Evolutionary conservation across 2,113 vertebrate species (phyloP).

Genomic region (Carassius gibelio): DNA sequence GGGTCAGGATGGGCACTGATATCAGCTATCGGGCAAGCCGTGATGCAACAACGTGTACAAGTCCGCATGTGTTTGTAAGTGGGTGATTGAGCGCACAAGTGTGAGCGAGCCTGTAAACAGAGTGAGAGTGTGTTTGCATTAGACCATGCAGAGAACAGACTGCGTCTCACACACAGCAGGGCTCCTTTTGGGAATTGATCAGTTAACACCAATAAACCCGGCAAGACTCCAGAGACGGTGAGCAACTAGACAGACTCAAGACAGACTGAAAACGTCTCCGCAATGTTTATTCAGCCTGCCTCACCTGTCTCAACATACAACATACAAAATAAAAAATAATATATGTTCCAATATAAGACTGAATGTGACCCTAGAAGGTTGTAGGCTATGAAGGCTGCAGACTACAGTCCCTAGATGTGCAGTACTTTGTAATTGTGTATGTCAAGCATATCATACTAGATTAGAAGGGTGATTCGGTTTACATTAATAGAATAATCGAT

Average conservation of each 20-base stretch:
- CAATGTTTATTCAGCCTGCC: constrained; percentile 42
- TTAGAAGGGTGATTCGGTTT: not conserved
- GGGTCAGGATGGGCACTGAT: constrained; percentile 26
- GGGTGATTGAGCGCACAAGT: not conserved
- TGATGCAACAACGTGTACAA: constrained; percentile 5
- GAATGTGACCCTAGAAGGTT: not conserved
- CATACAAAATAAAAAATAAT: not conserved
- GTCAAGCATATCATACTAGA: constrained; percentile 19
- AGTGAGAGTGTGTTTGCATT: constrained; percentile 19
- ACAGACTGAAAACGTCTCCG: constrained; percentile 14
- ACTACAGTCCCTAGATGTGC: not conserved
- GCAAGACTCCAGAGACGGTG: constrained; percentile 34
- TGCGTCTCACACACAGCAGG: constrained; percentile 47
- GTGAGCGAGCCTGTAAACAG: not conserved
- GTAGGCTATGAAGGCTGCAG: not conserved
- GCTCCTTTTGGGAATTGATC: constrained; percentile 49
- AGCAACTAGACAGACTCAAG: not conserved
- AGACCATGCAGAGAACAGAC: constrained; percentile 25
- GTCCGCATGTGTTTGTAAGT: not conserved
- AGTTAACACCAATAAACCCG: constrained; percentile 55
- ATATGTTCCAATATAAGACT: not conserved
- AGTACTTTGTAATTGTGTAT: not conserved
- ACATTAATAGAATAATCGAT: constrained; percentile 34
- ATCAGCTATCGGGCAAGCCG: constrained; percentile 42
- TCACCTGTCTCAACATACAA: constrained; percentile 4